These are phyloP conservation scores for Drosophila micromelanica DNA, from an alignment of 1,140 invertebrate species.

Conservation along the genomic window DNA sequence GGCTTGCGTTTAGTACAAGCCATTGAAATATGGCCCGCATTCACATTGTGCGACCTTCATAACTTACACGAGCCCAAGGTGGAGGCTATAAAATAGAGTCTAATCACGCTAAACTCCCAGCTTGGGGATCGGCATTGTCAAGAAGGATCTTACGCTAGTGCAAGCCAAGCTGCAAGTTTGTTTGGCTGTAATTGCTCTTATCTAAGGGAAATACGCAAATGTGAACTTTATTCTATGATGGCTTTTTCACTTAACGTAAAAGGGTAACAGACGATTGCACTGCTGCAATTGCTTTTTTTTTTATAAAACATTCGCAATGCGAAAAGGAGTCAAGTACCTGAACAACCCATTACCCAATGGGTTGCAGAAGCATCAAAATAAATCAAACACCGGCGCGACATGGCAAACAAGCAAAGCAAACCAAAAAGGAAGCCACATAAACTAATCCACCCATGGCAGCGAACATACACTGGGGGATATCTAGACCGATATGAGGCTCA, in stretches of 20 bases:
- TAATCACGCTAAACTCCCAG: slow-evolving; percentile 14
- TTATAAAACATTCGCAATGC: slow-evolving; percentile 8
- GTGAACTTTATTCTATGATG: slow-evolving; percentile 63
- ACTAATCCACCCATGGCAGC: slow-evolving; percentile 39
- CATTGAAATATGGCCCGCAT: slow-evolving; percentile 39
- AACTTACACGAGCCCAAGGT: slow-evolving; percentile 47
- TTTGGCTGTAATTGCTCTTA: slow-evolving; percentile 47
- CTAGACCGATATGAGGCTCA: slow-evolving; percentile 14
- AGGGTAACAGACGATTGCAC: slow-evolving; percentile 45
- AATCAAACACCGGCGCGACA: slow-evolving; percentile 63
- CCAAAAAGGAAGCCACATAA: slow-evolving; percentile 48
- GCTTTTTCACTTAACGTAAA: slow-evolving; percentile 49
- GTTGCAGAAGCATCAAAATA: slow-evolving; percentile 60
- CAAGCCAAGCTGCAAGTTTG: slow-evolving; percentile 42
- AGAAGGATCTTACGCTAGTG: slow-evolving; percentile 15
- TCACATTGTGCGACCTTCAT: slow-evolving; percentile 54
- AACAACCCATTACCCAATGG: slow-evolving; percentile 12
- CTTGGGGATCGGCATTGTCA: slow-evolving; percentile 15
- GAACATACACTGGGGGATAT: slow-evolving; percentile 42
- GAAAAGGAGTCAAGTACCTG: not conserved
- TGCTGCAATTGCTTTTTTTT: not conserved
- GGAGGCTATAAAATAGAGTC: slow-evolving; percentile 16
- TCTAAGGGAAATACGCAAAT: not conserved
- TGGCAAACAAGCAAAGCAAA: slow-evolving; percentile 41
- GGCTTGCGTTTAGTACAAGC: slow-evolving; percentile 39